Evolutionary conservation across 2,888 invertebrate genomes (phyloP).

Genomic region (Euzophera pinguis): DNA sequence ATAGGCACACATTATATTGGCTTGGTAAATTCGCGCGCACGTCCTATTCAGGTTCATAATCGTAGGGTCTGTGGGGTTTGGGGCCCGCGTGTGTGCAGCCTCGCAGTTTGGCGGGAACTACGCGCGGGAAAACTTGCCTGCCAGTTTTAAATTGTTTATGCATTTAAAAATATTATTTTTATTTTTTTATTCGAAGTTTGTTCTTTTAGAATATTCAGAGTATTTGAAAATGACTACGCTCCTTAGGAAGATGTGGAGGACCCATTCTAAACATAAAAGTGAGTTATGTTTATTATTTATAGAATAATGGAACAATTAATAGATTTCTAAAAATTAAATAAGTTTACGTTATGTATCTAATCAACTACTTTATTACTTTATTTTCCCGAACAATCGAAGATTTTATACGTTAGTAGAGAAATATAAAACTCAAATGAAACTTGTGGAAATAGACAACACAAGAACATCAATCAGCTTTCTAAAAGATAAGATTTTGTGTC

Average conservation of each 20-base stretch:
- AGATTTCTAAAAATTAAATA: too few species aligned
- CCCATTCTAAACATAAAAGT: constrained; percentile 84
- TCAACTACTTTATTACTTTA: too few species aligned
- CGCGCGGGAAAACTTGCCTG: constrained; percentile 51
- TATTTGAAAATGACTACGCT: constrained; percentile 75
- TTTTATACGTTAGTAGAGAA: too few species aligned
- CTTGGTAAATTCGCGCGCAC: constrained; percentile 17
- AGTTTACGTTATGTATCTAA: too few species aligned
- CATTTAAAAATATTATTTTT: constrained; percentile 1
- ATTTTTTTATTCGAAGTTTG: background rate
- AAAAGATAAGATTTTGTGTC: too few species aligned
- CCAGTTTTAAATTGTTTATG: constrained; percentile 18
- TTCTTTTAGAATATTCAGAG: constrained; percentile 3
- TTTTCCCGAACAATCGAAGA: too few species aligned
- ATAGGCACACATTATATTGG: background rate
- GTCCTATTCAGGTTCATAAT: constrained; percentile 32
- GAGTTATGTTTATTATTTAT: constrained; percentile 54
- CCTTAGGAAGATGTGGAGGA: constrained; percentile 83
- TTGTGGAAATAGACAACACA: too few species aligned
- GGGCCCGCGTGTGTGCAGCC: constrained; percentile 34
- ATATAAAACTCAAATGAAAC: too few species aligned
- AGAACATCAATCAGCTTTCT: too few species aligned
- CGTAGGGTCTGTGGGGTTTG: constrained; percentile 37
- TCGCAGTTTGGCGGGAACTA: constrained; percentile 39
- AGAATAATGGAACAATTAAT: too few species aligned